These are phyloP conservation scores for Thalassophryne amazonica DNA, from an alignment of 2,797 vertebrate species.

Conservation along the genomic window DNA sequence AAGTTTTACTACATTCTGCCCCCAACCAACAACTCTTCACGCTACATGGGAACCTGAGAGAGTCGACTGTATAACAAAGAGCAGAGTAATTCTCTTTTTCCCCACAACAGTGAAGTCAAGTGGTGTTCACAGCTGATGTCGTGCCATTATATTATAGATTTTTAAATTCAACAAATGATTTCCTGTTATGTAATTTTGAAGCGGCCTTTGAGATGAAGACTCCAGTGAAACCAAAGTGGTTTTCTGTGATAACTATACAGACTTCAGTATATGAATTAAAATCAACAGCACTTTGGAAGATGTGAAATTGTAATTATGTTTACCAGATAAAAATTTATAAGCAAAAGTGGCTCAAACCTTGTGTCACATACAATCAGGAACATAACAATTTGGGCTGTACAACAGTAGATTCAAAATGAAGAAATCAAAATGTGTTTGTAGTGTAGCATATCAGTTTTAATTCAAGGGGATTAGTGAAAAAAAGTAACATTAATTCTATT, in stretches of 20 bases:
- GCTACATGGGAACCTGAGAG: conserved; percentile 48
- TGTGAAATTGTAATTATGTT: neutral
- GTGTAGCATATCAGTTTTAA: too few relatives aligned
- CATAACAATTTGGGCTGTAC: too few relatives aligned
- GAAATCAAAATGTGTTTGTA: too few relatives aligned
- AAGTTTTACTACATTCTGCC: conserved; percentile 73
- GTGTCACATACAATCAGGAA: too few relatives aligned
- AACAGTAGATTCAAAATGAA: too few relatives aligned
- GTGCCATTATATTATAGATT: neutral
- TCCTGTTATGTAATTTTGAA: neutral
- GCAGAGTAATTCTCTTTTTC: neutral
- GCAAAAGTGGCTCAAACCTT: too few relatives aligned
- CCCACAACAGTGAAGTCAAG: neutral
- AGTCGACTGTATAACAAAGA: conserved; percentile 71
- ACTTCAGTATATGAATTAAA: neutral
- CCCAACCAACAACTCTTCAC: conserved; percentile 33
- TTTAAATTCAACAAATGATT: conserved; percentile 1
- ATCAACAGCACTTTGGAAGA: neutral
- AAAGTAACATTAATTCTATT: too few relatives aligned
- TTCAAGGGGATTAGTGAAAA: too few relatives aligned
- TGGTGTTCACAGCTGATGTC: neutral
- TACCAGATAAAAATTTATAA: too few relatives aligned
- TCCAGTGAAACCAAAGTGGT: neutral
- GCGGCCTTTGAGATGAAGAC: neutral
- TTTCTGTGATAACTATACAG: neutral